Conservation (phyloP, 1,140 invertebrate genomes). For the Ceratosolen fusciceps region DNA sequence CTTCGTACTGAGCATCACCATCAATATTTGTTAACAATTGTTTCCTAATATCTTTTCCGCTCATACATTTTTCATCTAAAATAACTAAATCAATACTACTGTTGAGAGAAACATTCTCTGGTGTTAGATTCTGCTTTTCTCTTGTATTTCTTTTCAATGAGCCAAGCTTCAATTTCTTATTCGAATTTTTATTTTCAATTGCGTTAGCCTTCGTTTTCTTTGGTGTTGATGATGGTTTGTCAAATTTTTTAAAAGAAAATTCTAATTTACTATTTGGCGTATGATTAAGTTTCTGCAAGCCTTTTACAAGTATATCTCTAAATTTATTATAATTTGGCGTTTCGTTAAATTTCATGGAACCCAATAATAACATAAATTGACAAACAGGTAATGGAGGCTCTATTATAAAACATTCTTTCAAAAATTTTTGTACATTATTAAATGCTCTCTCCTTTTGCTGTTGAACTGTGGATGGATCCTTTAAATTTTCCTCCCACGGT, state of each 20-base stretch:
- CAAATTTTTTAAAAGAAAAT: conserved; percentile 51
- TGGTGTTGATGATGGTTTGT: conserved; percentile 30
- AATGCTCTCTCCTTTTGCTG: conserved; percentile 82
- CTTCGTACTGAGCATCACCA: conserved; percentile 65
- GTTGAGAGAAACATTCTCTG: conserved; percentile 52
- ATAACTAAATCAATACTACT: conserved; percentile 61
- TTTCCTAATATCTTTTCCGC: conserved; percentile 58
- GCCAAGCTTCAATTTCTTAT: conserved; percentile 23
- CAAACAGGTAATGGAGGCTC: conserved; percentile 66
- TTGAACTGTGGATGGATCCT: conserved; percentile 78
- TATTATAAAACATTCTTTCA: conserved; percentile 76
- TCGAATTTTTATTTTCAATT: conserved; percentile 17
- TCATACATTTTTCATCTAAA: conserved; percentile 62
- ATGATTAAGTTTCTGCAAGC: conserved; percentile 60
- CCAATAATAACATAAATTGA: conserved; percentile 59
- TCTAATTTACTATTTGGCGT: conserved; percentile 62
- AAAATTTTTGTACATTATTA: conserved; percentile 73
- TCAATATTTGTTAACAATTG: conserved; percentile 58
- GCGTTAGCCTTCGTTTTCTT: conserved; percentile 20
- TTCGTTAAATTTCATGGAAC: conserved; percentile 61
- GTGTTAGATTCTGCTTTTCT: conserved; percentile 13
- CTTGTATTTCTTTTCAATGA: conserved; percentile 27
- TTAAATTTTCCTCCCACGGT: conserved; percentile 85
- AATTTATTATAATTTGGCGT: conserved; percentile 65
- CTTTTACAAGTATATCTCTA: conserved; percentile 60